Evolutionary conservation across 1,140 invertebrate species (phyloP).

Genomic region (Choristoneura fumiferana): DNA sequence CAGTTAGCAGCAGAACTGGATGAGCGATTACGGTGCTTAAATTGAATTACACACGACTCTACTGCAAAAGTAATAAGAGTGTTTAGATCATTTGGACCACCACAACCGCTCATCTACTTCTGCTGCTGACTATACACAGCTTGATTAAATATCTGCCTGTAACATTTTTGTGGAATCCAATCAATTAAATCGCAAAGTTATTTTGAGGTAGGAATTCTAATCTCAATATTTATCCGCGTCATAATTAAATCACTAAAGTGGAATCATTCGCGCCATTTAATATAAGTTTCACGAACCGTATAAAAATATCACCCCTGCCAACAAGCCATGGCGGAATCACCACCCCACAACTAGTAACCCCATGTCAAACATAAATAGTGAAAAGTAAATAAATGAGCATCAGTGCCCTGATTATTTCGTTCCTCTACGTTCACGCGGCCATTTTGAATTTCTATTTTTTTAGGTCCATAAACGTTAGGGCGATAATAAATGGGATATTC

Average conservation of each 20-base stretch:
- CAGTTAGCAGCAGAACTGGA: too few species aligned
- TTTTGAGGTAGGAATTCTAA: neutral
- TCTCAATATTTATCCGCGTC: neutral
- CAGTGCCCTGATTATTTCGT: conserved; percentile 71
- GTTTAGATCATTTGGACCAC: too few species aligned
- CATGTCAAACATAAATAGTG: conserved; percentile 63
- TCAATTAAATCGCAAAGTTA: too few species aligned
- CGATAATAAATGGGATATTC: conserved; percentile 38
- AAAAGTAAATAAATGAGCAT: conserved; percentile 76
- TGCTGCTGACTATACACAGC: too few species aligned
- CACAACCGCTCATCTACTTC: too few species aligned
- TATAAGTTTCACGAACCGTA: conserved; percentile 11
- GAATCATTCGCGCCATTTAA: conserved; percentile 6
- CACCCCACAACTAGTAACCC: conserved; percentile 56
- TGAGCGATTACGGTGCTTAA: too few species aligned
- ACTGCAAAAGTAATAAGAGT: too few species aligned
- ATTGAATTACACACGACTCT: too few species aligned
- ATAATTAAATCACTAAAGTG: conserved; percentile 6
- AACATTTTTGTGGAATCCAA: too few species aligned
- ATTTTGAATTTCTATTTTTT: conserved; percentile 61
- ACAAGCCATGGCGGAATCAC: conserved; percentile 68
- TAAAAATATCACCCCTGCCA: conserved; percentile 41
- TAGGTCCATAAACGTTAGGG: conserved; percentile 28
- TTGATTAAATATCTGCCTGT: too few species aligned
- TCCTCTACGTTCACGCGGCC: conserved; percentile 54